Conservation (phyloP, 1,140 invertebrate species). For the Drosophila kanapiae region DNA sequence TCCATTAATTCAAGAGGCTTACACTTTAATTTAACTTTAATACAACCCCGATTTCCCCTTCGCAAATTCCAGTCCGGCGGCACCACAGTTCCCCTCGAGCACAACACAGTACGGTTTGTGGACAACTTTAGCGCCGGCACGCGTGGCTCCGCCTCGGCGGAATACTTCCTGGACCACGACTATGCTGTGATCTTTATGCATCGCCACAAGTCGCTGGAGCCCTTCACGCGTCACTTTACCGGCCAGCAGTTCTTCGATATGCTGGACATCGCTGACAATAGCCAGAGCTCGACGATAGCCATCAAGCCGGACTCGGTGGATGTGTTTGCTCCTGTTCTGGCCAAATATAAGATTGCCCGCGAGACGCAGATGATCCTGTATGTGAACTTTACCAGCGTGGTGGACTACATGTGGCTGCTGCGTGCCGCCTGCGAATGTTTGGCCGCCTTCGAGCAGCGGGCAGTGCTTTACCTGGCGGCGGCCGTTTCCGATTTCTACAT, state of each 20-base stretch:
- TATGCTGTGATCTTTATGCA: slow-evolving; percentile 93
- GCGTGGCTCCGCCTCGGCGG: slow-evolving; percentile 96
- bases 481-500: slow-evolving; percentile 99
- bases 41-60: background rate
- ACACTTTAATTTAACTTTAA: background rate
- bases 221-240: slow-evolving; percentile 94
- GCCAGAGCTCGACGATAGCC: slow-evolving; percentile 87
- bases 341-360: slow-evolving; percentile 90
- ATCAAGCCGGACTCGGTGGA: slow-evolving; percentile 90
- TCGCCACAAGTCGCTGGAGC: slow-evolving; percentile 93
- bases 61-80: slow-evolving; percentile 92
- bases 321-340: slow-evolving; percentile 89
- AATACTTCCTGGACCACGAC: slow-evolving; percentile 95
- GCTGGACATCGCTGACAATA: slow-evolving; percentile 88
- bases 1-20: background rate
- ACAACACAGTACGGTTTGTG: slow-evolving; percentile 98
- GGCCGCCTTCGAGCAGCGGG: slow-evolving; percentile 88
- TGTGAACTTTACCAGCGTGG: slow-evolving; percentile 93
- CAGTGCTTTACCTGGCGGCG: slow-evolving; percentile 97
- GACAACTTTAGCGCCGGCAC: slow-evolving; percentile 99
- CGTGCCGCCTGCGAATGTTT: slow-evolving; percentile 92
- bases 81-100: slow-evolving; percentile 97
- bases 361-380: slow-evolving; percentile 89
- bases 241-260: slow-evolving; percentile 93
- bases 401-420: slow-evolving; percentile 97